Conservation (phyloP, 2,888 invertebrate species). For the Apodemia mormo region DNA sequence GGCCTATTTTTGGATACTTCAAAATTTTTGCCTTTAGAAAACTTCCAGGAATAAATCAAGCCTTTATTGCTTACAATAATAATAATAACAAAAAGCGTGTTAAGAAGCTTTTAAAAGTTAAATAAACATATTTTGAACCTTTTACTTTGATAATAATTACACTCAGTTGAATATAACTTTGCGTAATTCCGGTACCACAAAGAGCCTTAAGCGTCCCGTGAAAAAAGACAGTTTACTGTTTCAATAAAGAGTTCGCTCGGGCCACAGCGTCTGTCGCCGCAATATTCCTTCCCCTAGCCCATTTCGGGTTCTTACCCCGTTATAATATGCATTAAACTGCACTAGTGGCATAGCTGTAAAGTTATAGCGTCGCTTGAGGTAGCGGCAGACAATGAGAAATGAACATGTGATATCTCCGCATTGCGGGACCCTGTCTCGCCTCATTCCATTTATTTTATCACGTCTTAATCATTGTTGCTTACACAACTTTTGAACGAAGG, state of each 20-base stretch:
- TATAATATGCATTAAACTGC: slow-evolving; percentile 81
- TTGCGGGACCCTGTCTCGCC: slow-evolving; percentile 63
- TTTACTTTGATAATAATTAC: neutral
- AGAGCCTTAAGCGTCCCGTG: slow-evolving; percentile 62
- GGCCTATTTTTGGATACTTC: no score
- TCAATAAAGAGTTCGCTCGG: slow-evolving; percentile 70
- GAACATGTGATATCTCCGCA: slow-evolving; percentile 75
- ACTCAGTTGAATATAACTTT: slow-evolving; percentile 52
- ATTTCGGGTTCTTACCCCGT: slow-evolving; percentile 72
- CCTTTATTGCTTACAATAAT: no score
- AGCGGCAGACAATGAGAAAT: slow-evolving; percentile 75
- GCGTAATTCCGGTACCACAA: slow-evolving; percentile 65
- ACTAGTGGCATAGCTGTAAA: slow-evolving; percentile 57
- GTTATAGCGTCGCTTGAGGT: slow-evolving; percentile 53
- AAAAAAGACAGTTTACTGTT: slow-evolving; percentile 79
- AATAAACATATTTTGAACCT: neutral
- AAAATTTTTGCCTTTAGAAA: no score
- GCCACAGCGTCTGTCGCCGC: slow-evolving; percentile 59
- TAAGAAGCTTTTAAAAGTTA: neutral
- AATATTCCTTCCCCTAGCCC: slow-evolving; percentile 69
- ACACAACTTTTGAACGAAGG: slow-evolving; percentile 54
- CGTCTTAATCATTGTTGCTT: slow-evolving; percentile 75
- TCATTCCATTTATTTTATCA: slow-evolving; percentile 75
- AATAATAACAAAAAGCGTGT: no score
- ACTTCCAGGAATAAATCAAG: no score